Base-by-base conservation (phyloP, 2,888 invertebrate species). In the Lithophane socia region DNA sequence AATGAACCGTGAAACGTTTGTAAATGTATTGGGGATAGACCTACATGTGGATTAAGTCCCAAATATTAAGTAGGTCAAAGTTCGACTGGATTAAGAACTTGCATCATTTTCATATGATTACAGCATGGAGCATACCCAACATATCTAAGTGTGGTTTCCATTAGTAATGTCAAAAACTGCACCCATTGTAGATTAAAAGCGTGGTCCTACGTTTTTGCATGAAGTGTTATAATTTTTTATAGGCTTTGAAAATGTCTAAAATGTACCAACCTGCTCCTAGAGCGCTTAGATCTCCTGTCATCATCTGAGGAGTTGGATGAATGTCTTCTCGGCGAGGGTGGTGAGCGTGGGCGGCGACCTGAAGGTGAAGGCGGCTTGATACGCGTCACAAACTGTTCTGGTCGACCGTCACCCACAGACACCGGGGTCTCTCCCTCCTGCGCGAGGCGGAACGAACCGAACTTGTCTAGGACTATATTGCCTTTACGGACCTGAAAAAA, bases 391-490 rank as follows among this genome's bases (percentile, higher is more conserved):
- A 94, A 97, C 94, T 94, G 97, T 92, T 96, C 97, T 85, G 94
- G 97, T 86, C 92, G 97, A 78, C 92, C 94, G 82, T 96, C 97
- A 82, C 95, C 96, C 66, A 96, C 95, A 0, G 94, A 94, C 83
- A 95, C 95, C 0, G 96, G 96, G 3, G 96, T 96, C 88, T 97
- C 96, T 68, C 97, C 96, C 69, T 97, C 97, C 75, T 97, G 95
- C 61, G 97, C 97, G 85, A 98, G 93, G 0, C 98, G 97, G 95
- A 98, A 97, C 85, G 98, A 97, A 0, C 98, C 98, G 91, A 98
- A 98, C 93, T 98, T 98, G 93, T 98, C 98, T 84, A 98, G 94
- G 29, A 98, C 98, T 75, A 98, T 97, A 90, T 96, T 96, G 88
- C 96, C 96, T 87, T 97, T 97, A 86, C 93, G 97, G 92, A 90